Base-by-base conservation (phyloP, 2,797 vertebrate species). In the Macrochelys suwanniensis region DNA sequence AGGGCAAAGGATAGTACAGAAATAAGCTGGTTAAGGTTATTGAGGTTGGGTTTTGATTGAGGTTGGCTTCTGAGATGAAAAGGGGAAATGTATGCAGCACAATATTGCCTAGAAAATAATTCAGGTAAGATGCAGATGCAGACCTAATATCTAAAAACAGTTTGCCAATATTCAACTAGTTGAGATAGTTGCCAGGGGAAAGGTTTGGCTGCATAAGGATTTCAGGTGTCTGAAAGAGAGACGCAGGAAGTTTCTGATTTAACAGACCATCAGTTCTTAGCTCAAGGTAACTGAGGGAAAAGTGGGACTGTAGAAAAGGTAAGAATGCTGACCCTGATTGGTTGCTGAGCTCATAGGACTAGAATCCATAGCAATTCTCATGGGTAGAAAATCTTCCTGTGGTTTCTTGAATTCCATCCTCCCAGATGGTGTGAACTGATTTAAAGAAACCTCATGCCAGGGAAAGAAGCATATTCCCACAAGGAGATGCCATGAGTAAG, bases 1-100 rank as follows among this genome's bases (percentile, higher is more conserved):
- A 90, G 83, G 83, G 71, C 76, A 47, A 96, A 88, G 33, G 33
- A 87, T 28, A 71, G 77, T 93, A 45, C 11, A 89, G 47, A 87
- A 96, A 80, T n/a, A 88, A 87, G 12, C 12, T 2, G 81, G 59
- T 42, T 42, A 42, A 12, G 10, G n/a, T 42, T 42, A 23, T 7
- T 12, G 86, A 91, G 19, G 28, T 84, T 50, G 49, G 12, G 49
- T 50, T 50, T 50, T 50, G 49, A 50, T 50, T 50, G 16, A 85
- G 88, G 33, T 15, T 68, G 33, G 80, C 45, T 28, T 76, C 37
- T 76, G 71, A 26, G 42, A 47, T 15, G 71, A 47, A 76, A 76
- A 37, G 16, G 71, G 42, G 26, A 49, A 15, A 28, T 77, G 47
- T 28, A 77, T 49, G 13, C 74, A 49, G 13, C 15, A 7, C 25